phyloP scores from a whole-genome alignment of 2,113 vertebrate genomes.

The Forbesichthys agassizii region DNA sequence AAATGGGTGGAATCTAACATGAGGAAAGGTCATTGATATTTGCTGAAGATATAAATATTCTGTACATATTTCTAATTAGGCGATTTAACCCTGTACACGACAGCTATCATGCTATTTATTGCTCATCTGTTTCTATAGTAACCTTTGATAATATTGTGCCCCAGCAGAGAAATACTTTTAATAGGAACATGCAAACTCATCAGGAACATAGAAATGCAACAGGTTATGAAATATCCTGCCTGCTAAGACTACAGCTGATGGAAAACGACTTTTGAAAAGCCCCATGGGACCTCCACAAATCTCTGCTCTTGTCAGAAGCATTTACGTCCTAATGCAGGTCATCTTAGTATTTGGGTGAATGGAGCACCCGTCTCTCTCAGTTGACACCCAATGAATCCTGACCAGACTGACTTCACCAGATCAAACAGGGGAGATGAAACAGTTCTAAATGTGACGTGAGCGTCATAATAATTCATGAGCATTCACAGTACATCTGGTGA shows the following conservation, averaged over 20 bases:
- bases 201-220: not conserved
- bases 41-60: not conserved
- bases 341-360: slow-evolving; percentile 18
- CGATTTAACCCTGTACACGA: not conserved
- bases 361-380: slow-evolving; percentile 21
- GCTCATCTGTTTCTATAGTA: not conserved
- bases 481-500: slow-evolving; percentile 16
- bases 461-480: slow-evolving; percentile 43
- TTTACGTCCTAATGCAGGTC: slow-evolving; percentile 8
- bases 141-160: not conserved
- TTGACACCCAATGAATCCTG: slow-evolving; percentile 30
- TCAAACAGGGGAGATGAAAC: slow-evolving; percentile 19
- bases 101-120: not conserved
- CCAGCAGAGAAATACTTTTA: not conserved
- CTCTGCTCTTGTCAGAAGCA: not conserved
- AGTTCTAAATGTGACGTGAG: slow-evolving; percentile 10
- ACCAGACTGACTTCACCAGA: slow-evolving; percentile 49
- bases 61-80: too few species aligned
- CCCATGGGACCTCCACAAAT: not conserved
- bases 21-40: not conserved
- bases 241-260: slow-evolving; percentile 5
- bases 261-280: not conserved
- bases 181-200: slow-evolving; percentile 14
- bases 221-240: slow-evolving; percentile 1
- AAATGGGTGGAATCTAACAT: not conserved